Conservation (phyloP, 2,113 vertebrate species). For the Theristicus caerulescens region DNA sequence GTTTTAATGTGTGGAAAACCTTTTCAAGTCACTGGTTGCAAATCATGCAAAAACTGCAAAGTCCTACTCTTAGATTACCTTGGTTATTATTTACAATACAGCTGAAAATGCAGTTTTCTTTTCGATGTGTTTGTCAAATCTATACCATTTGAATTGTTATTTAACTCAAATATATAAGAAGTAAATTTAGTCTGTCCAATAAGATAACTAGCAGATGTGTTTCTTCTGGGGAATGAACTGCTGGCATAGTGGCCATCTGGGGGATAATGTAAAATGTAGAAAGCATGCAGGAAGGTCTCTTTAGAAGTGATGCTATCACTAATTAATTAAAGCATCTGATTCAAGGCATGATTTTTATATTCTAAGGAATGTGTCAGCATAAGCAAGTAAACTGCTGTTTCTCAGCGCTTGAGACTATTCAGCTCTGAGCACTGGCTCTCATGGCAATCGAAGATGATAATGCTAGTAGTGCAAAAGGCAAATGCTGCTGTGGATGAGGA, state of each 20-base stretch:
- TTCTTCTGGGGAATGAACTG: not conserved
- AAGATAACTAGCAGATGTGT: not conserved
- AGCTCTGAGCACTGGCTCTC: not conserved
- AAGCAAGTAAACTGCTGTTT: not conserved
- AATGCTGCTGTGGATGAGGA: not conserved
- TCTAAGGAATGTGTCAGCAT: not conserved
- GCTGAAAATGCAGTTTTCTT: not conserved
- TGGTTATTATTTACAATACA: not conserved
- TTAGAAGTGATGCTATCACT: not conserved
- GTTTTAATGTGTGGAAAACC: not conserved
- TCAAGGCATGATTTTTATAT: not conserved
- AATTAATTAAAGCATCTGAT: not conserved
- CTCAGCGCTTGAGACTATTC: not conserved
- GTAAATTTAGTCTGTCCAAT: not conserved
- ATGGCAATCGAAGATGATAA: fast-evolving
- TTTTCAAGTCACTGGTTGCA: not conserved
- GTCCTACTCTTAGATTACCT: not conserved
- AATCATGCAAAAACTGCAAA: not conserved
- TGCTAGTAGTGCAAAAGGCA: not conserved
- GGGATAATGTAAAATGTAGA: not conserved
- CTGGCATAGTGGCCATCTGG: not conserved
- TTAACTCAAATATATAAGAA: not conserved
- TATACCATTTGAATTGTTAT: not conserved
- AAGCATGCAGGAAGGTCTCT: not conserved
- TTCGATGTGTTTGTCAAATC: not conserved